Evolutionary conservation across 2,888 invertebrate genomes (phyloP).

Genomic region (Hypena proboscidalis): DNA sequence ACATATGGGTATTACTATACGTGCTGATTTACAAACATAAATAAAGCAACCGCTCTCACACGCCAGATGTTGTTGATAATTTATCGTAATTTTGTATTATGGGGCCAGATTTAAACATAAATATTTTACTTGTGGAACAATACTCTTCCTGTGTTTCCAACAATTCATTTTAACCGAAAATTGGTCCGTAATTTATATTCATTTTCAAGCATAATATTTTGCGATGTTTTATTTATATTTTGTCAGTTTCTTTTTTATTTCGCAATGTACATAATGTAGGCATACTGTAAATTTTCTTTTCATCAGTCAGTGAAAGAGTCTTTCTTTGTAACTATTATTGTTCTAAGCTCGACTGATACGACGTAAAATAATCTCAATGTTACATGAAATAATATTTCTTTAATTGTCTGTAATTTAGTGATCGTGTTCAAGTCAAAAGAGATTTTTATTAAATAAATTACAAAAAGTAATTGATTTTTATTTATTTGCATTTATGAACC

Average conservation of each 20-base stretch:
- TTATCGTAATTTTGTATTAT: constrained; percentile 27
- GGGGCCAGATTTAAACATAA: constrained; percentile 13
- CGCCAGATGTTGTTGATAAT: constrained; percentile 35
- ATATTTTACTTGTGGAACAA: constrained; percentile 8
- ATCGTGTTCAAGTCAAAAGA: constrained; percentile 85
- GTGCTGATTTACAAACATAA: constrained; percentile 41
- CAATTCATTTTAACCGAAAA: background rate
- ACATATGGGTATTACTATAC: constrained; percentile 37
- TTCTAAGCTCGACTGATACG: constrained; percentile 76
- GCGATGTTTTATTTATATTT: constrained; percentile 22
- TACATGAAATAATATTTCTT: constrained; percentile 72
- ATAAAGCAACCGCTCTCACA: constrained; percentile 33
- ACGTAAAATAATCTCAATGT: constrained; percentile 76
- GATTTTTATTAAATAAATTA: constrained; percentile 83
- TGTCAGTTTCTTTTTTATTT: constrained; percentile 18
- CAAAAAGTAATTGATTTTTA: constrained; percentile 52
- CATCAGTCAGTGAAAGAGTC: constrained; percentile 68
- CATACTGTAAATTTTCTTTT: constrained; percentile 60
- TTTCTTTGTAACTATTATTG: constrained; percentile 67
- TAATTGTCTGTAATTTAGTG: constrained; percentile 84
- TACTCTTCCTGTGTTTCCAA: constrained; percentile 14
- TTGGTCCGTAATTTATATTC: background rate
- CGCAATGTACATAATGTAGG: constrained; percentile 55
- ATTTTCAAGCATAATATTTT: background rate
- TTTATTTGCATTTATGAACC: no score